phyloP scores from a whole-genome alignment of 2,113 vertebrate species.

The Oryzias woworae region DNA sequence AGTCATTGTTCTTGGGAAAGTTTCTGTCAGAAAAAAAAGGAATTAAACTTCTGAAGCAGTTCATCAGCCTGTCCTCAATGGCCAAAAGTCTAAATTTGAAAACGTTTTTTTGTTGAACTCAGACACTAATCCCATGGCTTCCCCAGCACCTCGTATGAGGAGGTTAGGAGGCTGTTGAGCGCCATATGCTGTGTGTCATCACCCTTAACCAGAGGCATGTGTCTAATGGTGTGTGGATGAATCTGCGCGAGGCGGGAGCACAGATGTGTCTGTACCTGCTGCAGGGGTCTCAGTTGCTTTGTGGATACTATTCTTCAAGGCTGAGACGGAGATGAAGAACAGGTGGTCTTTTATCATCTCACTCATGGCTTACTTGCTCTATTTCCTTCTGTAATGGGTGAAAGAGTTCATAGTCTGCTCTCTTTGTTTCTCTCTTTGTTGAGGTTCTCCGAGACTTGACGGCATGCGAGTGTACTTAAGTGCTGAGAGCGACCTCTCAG shows the following conservation, averaged over 20 bases:
- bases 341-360: conserved; percentile 61
- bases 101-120: conserved; percentile 15
- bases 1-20: conserved; percentile 41
- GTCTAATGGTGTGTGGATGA: conserved; percentile 32
- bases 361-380: conserved; percentile 41
- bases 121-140: conserved; percentile 28
- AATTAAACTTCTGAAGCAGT: conserved; percentile 43
- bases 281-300: conserved; percentile 32
- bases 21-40: conserved; percentile 33
- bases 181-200: conserved; percentile 65
- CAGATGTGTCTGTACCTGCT: conserved; percentile 32
- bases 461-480: conserved; percentile 35
- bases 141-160: conserved; percentile 20
- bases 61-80: conserved; percentile 33
- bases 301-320: conserved; percentile 30
- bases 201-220: conserved; percentile 62
- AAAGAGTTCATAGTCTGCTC: not conserved
- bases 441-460: not conserved
- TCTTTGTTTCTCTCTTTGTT: not conserved
- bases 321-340: conserved; percentile 43
- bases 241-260: conserved; percentile 13
- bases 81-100: conserved; percentile 39
- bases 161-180: conserved; percentile 32
- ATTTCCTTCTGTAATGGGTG: conserved; percentile 19
- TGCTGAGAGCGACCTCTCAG: conserved; percentile 14